Evolutionary conservation across 2,888 invertebrate genomes (phyloP).

Genomic region (Cephonodes hylas): DNA sequence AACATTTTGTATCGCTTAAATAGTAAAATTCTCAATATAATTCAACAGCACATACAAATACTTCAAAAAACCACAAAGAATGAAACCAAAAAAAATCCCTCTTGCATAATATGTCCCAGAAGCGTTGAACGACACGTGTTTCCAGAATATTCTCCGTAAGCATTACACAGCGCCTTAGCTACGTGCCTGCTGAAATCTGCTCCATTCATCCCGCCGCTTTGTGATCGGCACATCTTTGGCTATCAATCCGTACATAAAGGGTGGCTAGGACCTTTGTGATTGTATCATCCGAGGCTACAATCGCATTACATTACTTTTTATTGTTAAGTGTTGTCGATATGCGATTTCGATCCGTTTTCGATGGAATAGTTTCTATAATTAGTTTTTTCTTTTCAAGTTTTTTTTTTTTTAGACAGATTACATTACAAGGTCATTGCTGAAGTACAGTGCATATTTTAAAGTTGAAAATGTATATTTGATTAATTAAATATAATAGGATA

Average conservation of each 20-base stretch:
- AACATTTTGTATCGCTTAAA: too few relatives aligned
- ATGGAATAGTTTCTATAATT: not conserved
- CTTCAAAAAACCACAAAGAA: not conserved
- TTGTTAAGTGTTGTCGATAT: conserved; percentile 16
- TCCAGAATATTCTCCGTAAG: conserved; percentile 1
- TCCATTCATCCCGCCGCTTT: conserved; percentile 54
- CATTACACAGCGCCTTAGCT: conserved; percentile 24
- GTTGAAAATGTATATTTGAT: too few relatives aligned
- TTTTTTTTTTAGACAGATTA: too few relatives aligned
- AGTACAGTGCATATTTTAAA: too few relatives aligned
- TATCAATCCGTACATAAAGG: conserved; percentile 60
- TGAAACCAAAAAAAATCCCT: not conserved
- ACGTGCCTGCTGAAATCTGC: conserved; percentile 17
- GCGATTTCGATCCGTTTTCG: not conserved
- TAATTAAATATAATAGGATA: too few relatives aligned
- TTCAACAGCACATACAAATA: too few relatives aligned
- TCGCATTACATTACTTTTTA: conserved; percentile 30
- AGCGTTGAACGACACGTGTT: not conserved
- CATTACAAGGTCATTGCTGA: too few relatives aligned
- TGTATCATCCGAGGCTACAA: conserved; percentile 38
- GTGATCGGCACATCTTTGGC: conserved; percentile 64
- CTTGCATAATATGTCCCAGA: not conserved
- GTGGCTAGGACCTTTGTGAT: conserved; percentile 49
- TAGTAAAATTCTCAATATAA: too few relatives aligned
- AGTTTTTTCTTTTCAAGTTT: too few relatives aligned